phyloP scores from a whole-genome alignment of 2,888 invertebrate genomes.

The Adelognathus sp. region DNA sequence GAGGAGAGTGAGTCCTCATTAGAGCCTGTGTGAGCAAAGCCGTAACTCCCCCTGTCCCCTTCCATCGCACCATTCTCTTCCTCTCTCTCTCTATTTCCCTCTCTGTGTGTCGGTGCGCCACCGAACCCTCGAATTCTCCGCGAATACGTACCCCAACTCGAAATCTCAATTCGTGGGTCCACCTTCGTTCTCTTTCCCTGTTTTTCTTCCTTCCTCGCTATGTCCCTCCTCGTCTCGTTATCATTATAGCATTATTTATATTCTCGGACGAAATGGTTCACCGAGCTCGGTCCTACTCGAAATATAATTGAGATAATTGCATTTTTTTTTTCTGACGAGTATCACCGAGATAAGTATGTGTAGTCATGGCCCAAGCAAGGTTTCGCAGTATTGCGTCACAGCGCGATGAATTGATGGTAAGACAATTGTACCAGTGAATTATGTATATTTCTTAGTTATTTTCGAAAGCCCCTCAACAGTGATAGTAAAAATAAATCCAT shows the following conservation, averaged over 20 bases:
- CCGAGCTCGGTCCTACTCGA: slow-evolving; percentile 38
- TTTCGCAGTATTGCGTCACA: background rate
- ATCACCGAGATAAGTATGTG: background rate
- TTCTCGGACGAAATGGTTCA: slow-evolving; percentile 31
- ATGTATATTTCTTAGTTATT: too few species aligned
- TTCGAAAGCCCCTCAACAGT: too few species aligned
- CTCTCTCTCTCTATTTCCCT: slow-evolving; percentile 43
- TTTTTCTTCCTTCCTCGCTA: slow-evolving; percentile 46
- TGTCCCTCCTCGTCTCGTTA: slow-evolving; percentile 31
- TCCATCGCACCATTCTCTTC: background rate
- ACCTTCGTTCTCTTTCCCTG: slow-evolving; percentile 60
- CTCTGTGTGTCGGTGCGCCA: slow-evolving; percentile 14
- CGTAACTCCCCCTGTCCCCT: slow-evolving; percentile 47
- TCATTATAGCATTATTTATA: slow-evolving; percentile 55
- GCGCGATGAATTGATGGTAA: background rate
- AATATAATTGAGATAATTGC: slow-evolving; percentile 56
- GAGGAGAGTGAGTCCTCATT: slow-evolving; percentile 74
- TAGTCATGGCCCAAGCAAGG: background rate
- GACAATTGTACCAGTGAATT: too few species aligned
- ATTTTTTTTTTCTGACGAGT: slow-evolving; percentile 10
- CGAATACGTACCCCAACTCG: slow-evolving; percentile 26
- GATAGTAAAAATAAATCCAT: too few species aligned
- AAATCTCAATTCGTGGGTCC: slow-evolving; percentile 62
- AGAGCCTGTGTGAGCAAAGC: slow-evolving; percentile 71
- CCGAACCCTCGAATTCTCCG: slow-evolving; percentile 45